Evolutionary conservation across 2,888 invertebrate species (phyloP), one percentile per base, ranked within the genome.

Genomic region (Patella ulyssiponensis): DNA sequence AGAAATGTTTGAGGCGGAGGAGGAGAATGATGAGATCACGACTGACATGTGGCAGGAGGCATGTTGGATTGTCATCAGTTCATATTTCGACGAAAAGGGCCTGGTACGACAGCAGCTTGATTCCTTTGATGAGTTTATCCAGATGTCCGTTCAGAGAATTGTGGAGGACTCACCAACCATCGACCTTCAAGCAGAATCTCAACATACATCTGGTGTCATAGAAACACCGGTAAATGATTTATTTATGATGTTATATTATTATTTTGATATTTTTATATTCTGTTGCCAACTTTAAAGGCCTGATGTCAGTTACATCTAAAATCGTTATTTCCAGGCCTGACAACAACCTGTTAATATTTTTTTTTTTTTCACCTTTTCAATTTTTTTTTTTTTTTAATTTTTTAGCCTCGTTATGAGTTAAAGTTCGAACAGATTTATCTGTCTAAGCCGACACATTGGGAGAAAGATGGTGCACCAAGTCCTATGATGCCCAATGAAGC

Each of bases 401-500:
- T 92, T 81, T 90, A 95, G 93, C 96, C 98, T 0, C 94, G 96
- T 81, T 99, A 98, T 93, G 93, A 97, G 64, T 92, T 99, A 11
- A 99, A 99, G 92, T 99, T 99, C 92, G 99, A 98, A 92, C 99
- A 99, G 93, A 99, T 99, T 91, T 99, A 99, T 91, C 92, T 99
- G 71, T 99, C 99, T 0, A 99, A 99, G 92, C 99, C 99, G 2
- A 99, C 99, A 11, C 99, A 99, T 94, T 99, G 99, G 99, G 99
- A 99, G 92, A 99, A 99, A 93, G 99, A 99, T 93, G 99, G 99
- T 90, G 97, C 98, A 0, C 98, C 99, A 17, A 96, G 97, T 78
- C 98, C 98, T 79, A 98, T 99, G 98, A 99, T 99, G 90, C 99
- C 99, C 0, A 99, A 99, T 90, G 99, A 99, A 93, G 99, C 99